These are phyloP conservation scores for Mycteria americana DNA, from an alignment of 2,797 vertebrate species.

Conservation along the genomic window DNA sequence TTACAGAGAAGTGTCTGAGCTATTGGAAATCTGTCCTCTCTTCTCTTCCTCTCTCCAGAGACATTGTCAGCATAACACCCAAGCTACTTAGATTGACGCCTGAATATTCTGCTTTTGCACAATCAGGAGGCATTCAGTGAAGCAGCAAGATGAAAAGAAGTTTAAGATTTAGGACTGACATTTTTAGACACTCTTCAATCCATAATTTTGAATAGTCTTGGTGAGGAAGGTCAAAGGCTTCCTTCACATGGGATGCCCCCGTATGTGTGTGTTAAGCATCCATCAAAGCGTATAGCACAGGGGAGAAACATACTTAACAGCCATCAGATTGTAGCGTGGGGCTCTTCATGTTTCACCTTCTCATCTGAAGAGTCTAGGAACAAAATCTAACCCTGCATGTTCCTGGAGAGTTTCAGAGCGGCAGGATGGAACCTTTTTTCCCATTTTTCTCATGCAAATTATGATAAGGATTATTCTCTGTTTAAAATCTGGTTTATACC, in stretches of 20 bases:
- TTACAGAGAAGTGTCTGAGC: slow-evolving; percentile 8
- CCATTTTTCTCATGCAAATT: slow-evolving; percentile 33
- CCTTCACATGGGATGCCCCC: neutral
- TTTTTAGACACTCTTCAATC: neutral
- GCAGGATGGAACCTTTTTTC: neutral
- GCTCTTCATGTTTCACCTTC: neutral
- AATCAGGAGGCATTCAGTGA: slow-evolving; percentile 49
- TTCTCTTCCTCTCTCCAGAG: slow-evolving; percentile 30
- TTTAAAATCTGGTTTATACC: slow-evolving; percentile 55
- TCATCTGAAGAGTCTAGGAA: neutral
- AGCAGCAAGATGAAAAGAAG: neutral
- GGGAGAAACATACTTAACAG: neutral
- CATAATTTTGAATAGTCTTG: neutral
- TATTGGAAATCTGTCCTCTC: slow-evolving; percentile 60
- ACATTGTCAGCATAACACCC: slow-evolving; percentile 41
- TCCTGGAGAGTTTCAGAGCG: slow-evolving; percentile 15
- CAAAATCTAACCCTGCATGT: neutral
- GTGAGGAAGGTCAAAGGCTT: neutral
- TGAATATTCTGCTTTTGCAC: slow-evolving; percentile 37
- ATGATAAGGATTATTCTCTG: slow-evolving; percentile 11
- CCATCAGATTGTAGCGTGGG: neutral
- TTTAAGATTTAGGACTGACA: neutral
- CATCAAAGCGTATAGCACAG: neutral
- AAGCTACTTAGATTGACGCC: neutral
- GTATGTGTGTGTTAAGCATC: neutral